These are phyloP conservation scores for Lasioglossum lativentre DNA, from an alignment of 2,888 invertebrate genomes.

Conservation along the genomic window DNA sequence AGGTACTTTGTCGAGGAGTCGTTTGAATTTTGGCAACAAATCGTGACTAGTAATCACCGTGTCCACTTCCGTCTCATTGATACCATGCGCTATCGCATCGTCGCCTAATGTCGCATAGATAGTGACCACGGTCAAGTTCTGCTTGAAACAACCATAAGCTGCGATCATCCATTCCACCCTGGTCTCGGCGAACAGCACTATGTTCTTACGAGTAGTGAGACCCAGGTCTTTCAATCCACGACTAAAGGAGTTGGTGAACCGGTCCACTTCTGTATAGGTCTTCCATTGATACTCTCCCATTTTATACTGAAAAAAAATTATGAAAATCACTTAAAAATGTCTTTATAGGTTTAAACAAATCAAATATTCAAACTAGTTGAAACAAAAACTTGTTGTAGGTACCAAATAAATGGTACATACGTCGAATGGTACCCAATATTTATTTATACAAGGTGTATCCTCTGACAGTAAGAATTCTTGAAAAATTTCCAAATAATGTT, in stretches of 20 bases:
- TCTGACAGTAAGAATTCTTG: no score
- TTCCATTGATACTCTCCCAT: conserved; percentile 98
- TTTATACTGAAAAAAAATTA: conserved; percentile 88
- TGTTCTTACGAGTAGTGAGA: conserved; percentile 89
- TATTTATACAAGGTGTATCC: no score
- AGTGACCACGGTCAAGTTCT: conserved; percentile 94
- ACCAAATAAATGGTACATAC: no score
- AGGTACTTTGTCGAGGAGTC: conserved; percentile 90
- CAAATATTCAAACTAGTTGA: no score
- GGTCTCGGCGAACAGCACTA: conserved; percentile 98
- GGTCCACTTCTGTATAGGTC: conserved; percentile 91
- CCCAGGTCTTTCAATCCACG: conserved; percentile 94
- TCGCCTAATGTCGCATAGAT: conserved; percentile 98
- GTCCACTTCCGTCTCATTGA: conserved; percentile 98
- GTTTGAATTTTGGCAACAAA: conserved; percentile 95
- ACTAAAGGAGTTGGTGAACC: conserved; percentile 91
- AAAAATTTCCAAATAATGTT: no score
- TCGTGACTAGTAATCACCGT: conserved; percentile 97
- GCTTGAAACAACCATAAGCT: conserved; percentile 98
- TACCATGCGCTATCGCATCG: conserved; percentile 97
- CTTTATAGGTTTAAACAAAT: neutral
- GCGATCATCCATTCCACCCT: conserved; percentile 99
- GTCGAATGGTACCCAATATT: no score
- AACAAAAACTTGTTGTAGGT: no score
- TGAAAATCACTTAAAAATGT: neutral